Evolutionary conservation across 2,113 vertebrate genomes (phyloP), one percentile per base, ranked within the genome.

Genomic region (Nycticorax nycticorax): DNA sequence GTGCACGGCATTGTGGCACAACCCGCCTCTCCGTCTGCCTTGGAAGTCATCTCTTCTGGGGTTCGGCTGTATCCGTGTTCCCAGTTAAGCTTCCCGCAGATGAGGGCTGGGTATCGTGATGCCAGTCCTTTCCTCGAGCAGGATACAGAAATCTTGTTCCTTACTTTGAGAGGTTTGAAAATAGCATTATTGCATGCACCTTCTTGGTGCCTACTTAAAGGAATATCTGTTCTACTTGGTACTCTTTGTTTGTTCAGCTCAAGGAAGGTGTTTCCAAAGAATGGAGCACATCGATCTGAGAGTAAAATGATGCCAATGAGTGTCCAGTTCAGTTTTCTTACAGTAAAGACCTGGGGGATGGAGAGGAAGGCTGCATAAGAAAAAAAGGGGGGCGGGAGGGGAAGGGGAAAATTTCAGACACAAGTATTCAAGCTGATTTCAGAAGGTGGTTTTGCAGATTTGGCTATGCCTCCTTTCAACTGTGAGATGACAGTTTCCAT

Each of bases 81-180:
- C 45, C 15, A 23, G 22, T 32, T 45, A 6, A 59, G 24, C 14
- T 67, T 86, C 20, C 82, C 6, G 2, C 6, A 66, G 26, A 23
- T 2, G 3, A 15, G 27, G 19, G 18, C 35, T 91, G 68, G 19
- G 41, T 37, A 41, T 35, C 1, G 1, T 0, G 4, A 1, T 43
- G 10, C 20, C 6, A 23, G 18, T 56, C 33, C 71, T 68, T 43
- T 76, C 45, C 45, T 45, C 62, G 9, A 33, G 47, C 62, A 82
- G 74, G 37, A 30, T 26, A 18, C 9, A 88, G 24, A 24, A 45
- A 3, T 69, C 60, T n/a, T 39, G 27, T 30, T 71, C 55, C 45
- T 76, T 66, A 35, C 39, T 82, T 14, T 30, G 39, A 2, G 12
- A 9, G 19, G 17, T 62, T 26, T 50, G 50, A n/a, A 93, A 76